Conservation (phyloP, 1,140 invertebrate genomes). For the Trypoxylus dichotomus region DNA sequence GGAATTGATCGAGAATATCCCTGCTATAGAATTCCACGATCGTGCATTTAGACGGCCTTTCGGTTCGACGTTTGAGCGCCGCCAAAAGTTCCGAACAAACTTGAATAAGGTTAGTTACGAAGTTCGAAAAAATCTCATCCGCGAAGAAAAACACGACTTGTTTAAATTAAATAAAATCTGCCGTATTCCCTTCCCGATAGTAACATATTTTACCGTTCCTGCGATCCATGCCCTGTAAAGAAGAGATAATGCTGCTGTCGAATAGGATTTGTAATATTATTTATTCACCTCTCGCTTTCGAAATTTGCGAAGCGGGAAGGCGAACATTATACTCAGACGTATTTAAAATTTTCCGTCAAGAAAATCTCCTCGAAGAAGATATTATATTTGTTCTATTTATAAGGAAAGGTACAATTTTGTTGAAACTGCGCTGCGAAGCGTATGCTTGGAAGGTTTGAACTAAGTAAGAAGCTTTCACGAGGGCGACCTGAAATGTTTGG, state of each 20-base stretch:
- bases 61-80: neutral
- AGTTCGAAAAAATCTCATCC: neutral
- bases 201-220: neutral
- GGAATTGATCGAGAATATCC: neutral
- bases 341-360: neutral
- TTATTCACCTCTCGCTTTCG: neutral
- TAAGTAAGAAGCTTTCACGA: too few species aligned
- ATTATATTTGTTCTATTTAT: too few species aligned
- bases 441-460: too few species aligned
- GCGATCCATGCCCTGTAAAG: neutral
- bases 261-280: constrained; percentile 4
- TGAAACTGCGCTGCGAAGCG: too few species aligned
- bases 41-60: neutral
- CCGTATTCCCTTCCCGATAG: neutral
- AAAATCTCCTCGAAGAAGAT: neutral
- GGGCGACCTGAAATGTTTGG: too few species aligned
- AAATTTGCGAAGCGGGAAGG: neutral
- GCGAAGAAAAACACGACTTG: neutral
- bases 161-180: neutral
- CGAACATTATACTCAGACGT: neutral
- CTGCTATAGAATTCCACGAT: neutral
- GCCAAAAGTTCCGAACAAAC: neutral
- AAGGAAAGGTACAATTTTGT: too few species aligned
- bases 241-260: neutral
- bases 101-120: constrained; percentile 7